Conservation (phyloP, 2,888 invertebrate species). For the Philereme transversata region DNA sequence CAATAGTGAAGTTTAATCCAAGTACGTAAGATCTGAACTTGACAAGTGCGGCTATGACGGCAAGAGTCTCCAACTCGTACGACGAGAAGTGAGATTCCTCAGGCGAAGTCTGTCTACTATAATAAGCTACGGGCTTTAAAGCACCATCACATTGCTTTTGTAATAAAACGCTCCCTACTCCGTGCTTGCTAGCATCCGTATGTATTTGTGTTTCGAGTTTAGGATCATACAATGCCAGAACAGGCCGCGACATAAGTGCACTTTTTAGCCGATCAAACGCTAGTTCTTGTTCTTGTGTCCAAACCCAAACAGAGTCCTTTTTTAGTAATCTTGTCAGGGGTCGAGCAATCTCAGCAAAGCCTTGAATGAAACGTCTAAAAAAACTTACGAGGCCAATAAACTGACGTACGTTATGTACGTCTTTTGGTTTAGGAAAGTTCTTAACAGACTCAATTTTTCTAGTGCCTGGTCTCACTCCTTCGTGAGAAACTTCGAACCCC, state of each 20-base stretch:
- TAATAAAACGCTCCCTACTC: no score
- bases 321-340: conserved; percentile 3
- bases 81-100: conserved; percentile 39
- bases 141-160: no score
- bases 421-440: conserved; percentile 1
- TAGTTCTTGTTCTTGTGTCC: conserved; percentile 2
- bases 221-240: no score
- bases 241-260: not conserved
- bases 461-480: conserved; percentile 16
- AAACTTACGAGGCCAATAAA: conserved; percentile 16
- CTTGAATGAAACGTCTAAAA: conserved; percentile 16
- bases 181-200: no score
- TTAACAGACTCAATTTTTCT: not conserved
- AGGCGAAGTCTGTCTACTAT: conserved; percentile 36
- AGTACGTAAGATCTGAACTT: conserved; percentile 17
- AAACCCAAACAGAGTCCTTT: conserved; percentile 2
- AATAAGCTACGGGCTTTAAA: no score
- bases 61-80: conserved; percentile 39
- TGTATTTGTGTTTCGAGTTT: no score
- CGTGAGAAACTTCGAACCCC: conserved; percentile 20
- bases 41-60: conserved; percentile 23
- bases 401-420: conserved; percentile 6
- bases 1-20: conserved; percentile 15
- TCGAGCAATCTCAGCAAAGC: not conserved
- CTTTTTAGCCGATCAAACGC: not conserved